Percentiles rank a stretch among this genome's conserved stretches.
Evolutionary conservation across 2,113 vertebrate genomes (phyloP).

Genomic region (Solea solea): DNA sequence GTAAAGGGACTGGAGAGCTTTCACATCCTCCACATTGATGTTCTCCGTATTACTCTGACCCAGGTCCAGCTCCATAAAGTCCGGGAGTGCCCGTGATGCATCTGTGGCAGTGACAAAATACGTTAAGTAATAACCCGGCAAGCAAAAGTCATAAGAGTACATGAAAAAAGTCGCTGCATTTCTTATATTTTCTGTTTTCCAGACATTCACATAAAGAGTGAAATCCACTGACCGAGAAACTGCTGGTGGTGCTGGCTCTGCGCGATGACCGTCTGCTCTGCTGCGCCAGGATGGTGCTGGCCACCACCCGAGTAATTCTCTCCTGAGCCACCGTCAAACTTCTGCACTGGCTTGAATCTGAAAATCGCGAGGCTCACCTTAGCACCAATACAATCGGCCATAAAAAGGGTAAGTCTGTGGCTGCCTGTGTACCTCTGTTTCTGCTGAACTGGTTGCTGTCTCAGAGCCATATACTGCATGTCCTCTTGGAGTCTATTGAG

Average conservation of each 20-base stretch:
- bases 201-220: not conserved
- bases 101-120: conserved; percentile 74
- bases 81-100: conserved; percentile 90
- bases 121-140: not conserved
- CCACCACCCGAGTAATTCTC: conserved; percentile 84
- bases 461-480: conserved; percentile 96
- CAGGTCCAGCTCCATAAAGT: conserved; percentile 90
- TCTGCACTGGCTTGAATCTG: conserved; percentile 92
- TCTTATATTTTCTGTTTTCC: not conserved
- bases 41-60: conserved; percentile 85
- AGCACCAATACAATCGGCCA: not conserved
- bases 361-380: conserved; percentile 1
- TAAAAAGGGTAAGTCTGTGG: not conserved
- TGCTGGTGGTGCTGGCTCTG: conserved; percentile 98
- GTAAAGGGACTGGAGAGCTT: conserved; percentile 92
- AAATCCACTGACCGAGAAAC: conserved; percentile 87
- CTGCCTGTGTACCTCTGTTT: conserved; percentile 88
- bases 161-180: not conserved
- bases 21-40: conserved; percentile 86
- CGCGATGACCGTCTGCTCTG: conserved; percentile 90
- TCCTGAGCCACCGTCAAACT: conserved; percentile 85
- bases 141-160: not conserved
- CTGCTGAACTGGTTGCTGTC: conserved; percentile 95
- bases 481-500: conserved; percentile 96
- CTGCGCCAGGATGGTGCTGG: conserved; percentile 81